A percentile compares a stretch with the other conserved stretches of the same genome.
These are phyloP conservation scores for Lasioglossum marginatum DNA, from an alignment of 2,888 invertebrate genomes.

Conservation along the genomic window DNA sequence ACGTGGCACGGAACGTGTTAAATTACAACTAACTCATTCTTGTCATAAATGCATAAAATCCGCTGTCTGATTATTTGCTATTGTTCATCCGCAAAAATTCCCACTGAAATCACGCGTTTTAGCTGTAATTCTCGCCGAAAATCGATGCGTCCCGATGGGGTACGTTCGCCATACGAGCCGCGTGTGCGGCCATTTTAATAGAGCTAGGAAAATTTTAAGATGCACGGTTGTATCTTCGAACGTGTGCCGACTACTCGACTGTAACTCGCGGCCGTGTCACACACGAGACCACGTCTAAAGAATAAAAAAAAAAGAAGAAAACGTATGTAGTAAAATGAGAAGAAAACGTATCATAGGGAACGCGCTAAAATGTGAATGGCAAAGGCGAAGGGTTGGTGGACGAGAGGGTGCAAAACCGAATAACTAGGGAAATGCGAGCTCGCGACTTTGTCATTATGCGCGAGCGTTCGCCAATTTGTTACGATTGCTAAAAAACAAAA, in stretches of 20 bases:
- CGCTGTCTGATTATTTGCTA: not conserved
- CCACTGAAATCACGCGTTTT: conserved; percentile 2
- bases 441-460: conserved; percentile 31
- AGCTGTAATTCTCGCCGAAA: conserved; percentile 1
- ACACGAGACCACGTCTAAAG: conserved; percentile 52
- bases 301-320: conserved; percentile 26
- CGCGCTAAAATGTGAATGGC: not conserved
- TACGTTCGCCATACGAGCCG: conserved; percentile 60
- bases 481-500: conserved; percentile 35
- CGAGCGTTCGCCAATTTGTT: conserved; percentile 48
- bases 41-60: too few relatives aligned
- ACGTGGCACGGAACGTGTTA: too few relatives aligned
- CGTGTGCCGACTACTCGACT: conserved; percentile 63
- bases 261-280: conserved; percentile 41
- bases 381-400: not conserved
- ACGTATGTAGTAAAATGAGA: conserved; percentile 6
- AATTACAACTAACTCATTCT: too few relatives aligned
- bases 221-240: conserved; percentile 58
- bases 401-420: not conserved
- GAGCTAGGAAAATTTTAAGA: conserved; percentile 63
- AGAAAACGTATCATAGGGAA: conserved; percentile 5
- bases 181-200: conserved; percentile 63
- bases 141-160: conserved; percentile 36
- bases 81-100: not conserved
- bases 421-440: conserved; percentile 14